A percentile compares a stretch with the other conserved stretches of the same genome.
Evolutionary conservation across 2,797 vertebrate species (phyloP).

Genomic region (Sylvilagus floridanus): DNA sequence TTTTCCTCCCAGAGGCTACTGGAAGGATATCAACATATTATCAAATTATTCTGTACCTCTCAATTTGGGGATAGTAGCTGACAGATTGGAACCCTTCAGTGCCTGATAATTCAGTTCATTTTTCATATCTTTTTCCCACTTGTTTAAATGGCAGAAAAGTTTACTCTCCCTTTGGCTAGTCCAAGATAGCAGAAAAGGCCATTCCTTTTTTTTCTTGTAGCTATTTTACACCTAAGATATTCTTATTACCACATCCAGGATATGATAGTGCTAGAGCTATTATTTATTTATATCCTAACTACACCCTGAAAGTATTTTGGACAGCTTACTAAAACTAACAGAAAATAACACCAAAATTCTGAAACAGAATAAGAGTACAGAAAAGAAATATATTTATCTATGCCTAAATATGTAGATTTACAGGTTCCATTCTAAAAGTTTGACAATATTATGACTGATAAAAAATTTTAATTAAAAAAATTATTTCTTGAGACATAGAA

Average conservation of each 20-base stretch:
- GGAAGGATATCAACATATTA: neutral
- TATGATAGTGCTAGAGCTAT: neutral
- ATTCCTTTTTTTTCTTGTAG: neutral
- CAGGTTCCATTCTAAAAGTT: neutral
- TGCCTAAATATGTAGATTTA: neutral
- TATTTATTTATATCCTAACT: conserved; percentile 49
- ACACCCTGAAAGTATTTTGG: conserved; percentile 14
- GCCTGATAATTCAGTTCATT: neutral
- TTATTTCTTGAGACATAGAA: too few species aligned
- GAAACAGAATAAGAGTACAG: conserved; percentile 4
- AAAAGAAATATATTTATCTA: conserved; percentile 20
- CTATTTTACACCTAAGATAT: neutral
- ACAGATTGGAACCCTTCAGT: neutral
- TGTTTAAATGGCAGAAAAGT: conserved; percentile 50
- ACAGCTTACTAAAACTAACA: neutral
- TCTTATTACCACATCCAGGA: conserved; percentile 38
- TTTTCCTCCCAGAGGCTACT: neutral
- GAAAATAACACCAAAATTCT: neutral
- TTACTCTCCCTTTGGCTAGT: conserved; percentile 17
- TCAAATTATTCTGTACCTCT: neutral
- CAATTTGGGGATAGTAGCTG: neutral
- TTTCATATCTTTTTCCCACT: conserved; percentile 17
- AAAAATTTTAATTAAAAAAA: too few species aligned
- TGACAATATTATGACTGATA: neutral
- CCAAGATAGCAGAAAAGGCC: conserved; percentile 37